A percentile compares a stretch with the other conserved stretches of the same genome.
Conservation (phyloP, 2,888 invertebrate species). For the Leucania comma region DNA sequence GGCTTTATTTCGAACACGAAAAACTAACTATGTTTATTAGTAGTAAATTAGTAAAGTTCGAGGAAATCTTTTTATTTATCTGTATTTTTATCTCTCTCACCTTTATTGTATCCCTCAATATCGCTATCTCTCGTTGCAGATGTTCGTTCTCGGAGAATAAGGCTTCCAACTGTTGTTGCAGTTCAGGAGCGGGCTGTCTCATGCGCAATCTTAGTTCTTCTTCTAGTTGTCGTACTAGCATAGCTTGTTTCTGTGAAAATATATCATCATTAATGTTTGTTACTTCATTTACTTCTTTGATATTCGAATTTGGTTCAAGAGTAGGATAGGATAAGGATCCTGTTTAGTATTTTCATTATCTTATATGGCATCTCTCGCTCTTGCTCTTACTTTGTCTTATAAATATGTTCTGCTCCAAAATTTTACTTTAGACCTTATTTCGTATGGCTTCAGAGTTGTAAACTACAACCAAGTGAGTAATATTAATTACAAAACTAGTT, state of each 20-base stretch:
- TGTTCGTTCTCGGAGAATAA: constrained; percentile 98
- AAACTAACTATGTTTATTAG: constrained; percentile 8
- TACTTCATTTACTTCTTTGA: neutral
- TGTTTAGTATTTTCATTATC: neutral
- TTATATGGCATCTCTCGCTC: neutral
- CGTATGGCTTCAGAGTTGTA: too few species aligned
- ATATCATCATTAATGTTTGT: constrained; percentile 22
- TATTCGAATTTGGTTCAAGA: neutral
- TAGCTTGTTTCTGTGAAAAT: constrained; percentile 97
- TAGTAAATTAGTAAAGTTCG: neutral
- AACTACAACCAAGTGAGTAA: neutral
- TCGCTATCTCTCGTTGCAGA: constrained; percentile 97
- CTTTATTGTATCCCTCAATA: constrained; percentile 98
- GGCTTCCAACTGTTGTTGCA: constrained; percentile 98
- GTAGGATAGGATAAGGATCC: too few species aligned
- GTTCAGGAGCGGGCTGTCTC: constrained; percentile 97
- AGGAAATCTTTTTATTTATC: neutral
- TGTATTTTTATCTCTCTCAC: constrained; percentile 79
- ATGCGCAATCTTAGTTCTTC: constrained; percentile 97
- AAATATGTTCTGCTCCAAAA: neutral
- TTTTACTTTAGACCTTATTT: neutral
- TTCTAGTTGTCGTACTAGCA: constrained; percentile 97
- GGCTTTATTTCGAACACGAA: constrained; percentile 4
- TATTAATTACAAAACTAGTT: neutral
- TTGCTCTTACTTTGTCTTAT: neutral